These are phyloP conservation scores for Apamea anceps DNA, from an alignment of 2,888 invertebrate species.

Conservation along the genomic window DNA sequence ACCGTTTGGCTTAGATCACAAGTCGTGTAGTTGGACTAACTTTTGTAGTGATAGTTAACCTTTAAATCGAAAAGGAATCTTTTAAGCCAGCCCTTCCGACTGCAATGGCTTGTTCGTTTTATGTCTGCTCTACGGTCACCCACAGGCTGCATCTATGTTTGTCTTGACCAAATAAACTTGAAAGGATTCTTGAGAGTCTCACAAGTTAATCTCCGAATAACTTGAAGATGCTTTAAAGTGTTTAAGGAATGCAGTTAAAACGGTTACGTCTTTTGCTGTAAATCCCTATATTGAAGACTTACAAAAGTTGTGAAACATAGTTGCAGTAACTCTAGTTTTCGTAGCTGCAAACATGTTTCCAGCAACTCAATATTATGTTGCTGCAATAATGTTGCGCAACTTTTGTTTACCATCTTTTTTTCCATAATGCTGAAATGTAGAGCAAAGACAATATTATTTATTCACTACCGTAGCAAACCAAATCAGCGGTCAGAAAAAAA, in stretches of 20 bases:
- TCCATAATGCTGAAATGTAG: not conserved
- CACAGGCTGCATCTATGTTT: constrained; percentile 10
- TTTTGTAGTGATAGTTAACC: not conserved
- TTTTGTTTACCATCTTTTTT: not conserved
- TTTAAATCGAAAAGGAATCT: not conserved
- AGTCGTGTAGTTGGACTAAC: not conserved
- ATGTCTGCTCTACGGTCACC: constrained; percentile 1
- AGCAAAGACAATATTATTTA: not conserved
- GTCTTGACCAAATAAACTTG: constrained; percentile 21
- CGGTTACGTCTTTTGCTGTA: not conserved
- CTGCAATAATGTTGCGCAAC: not conserved
- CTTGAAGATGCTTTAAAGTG: not conserved
- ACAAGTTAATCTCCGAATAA: not conserved
- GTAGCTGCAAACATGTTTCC: not conserved
- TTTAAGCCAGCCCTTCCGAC: not conserved
- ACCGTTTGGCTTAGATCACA: not conserved
- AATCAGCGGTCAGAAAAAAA: not conserved
- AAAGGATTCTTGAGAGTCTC: not conserved
- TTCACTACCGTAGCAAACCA: not conserved
- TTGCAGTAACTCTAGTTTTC: not conserved
- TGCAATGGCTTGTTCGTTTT: not conserved
- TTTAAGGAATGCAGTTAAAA: not conserved
- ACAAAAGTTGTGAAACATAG: not conserved
- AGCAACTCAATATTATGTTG: not conserved
- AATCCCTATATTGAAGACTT: accelerated